A percentile compares a stretch with the other conserved stretches of the same genome.
Evolutionary conservation across 2,888 invertebrate genomes (phyloP).

Genomic region (Sesia apiformis): DNA sequence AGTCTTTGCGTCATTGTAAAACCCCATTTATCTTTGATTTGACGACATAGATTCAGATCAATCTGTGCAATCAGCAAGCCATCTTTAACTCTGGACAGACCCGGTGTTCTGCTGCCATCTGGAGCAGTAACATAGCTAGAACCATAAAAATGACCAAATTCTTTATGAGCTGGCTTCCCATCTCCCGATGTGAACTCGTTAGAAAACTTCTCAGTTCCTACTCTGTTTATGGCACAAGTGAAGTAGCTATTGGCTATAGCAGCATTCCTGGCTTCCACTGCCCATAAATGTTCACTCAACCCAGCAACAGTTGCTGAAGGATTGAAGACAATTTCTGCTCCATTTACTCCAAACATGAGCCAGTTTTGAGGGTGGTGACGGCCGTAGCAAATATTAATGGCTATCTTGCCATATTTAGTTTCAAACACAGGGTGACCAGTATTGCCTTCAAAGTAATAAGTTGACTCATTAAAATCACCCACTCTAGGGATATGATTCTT

Average conservation of each 20-base stretch:
- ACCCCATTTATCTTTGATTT: slow-evolving; percentile 96
- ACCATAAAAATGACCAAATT: slow-evolving; percentile 98
- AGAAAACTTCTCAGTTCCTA: slow-evolving; percentile 91
- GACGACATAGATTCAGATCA: slow-evolving; percentile 95
- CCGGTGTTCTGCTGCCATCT: slow-evolving; percentile 93
- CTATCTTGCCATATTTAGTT: slow-evolving; percentile 91
- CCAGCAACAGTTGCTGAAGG: slow-evolving; percentile 95
- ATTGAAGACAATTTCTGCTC: slow-evolving; percentile 99
- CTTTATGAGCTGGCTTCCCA: slow-evolving; percentile 86
- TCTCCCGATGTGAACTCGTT: slow-evolving; percentile 68
- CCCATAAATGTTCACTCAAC: slow-evolving; percentile 95
- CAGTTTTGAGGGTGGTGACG: slow-evolving; percentile 99
- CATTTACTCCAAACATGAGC: slow-evolving; percentile 98
- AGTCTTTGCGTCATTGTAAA: slow-evolving; percentile 97
- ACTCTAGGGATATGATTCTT: slow-evolving; percentile 99
- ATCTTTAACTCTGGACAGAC: slow-evolving; percentile 85
- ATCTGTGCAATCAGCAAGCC: slow-evolving; percentile 92
- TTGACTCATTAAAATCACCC: slow-evolving; percentile 99
- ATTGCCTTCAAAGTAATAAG: slow-evolving; percentile 96
- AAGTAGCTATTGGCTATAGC: slow-evolving; percentile 98
- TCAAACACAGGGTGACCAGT: slow-evolving; percentile 97
- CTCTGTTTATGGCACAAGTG: slow-evolving; percentile 94
- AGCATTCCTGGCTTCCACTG: slow-evolving; percentile 95
- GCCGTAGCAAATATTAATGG: slow-evolving; percentile 98
- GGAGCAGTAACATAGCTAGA: slow-evolving; percentile 96